Base-by-base conservation (phyloP, 2,113 vertebrate genomes). In the western clawed frog (Xenopus tropicalis) region DNA sequence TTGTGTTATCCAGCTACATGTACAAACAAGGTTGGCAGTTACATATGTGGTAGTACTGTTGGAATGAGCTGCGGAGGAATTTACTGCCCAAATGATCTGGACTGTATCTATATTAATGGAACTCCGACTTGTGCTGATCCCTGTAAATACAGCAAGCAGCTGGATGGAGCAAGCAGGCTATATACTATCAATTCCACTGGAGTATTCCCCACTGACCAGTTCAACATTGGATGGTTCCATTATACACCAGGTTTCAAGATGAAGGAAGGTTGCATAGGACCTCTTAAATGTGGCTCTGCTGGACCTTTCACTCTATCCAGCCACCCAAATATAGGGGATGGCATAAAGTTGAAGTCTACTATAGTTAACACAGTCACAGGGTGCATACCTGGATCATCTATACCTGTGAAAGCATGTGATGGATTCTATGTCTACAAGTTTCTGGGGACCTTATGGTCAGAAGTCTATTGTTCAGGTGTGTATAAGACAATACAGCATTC, bases 391-490 rank as follows among this genome's bases (percentile, higher is more conserved):
- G 72, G 72, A 67, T 17, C 64, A 67, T 58, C 12, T 29, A 67
- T 74, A 11, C 21, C 43, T 1, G 64, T 67, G 56, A 74, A 67
- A 61, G 64, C 64, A 11, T 74, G 72, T 37, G 72, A 17, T 11
- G 64, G 52, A 6, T 61, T 17, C 23, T 74, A 74, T 11, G 72
- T 74, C 22, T 74, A 74, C 64, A 74, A 74, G 42, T 74, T 61
- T 51, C 0, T 19, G 9, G 72, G 64, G 8, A 20, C 63, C 22
- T 4, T 59, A 29, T 21, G 14, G n/a, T 58, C 14, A 51, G 72
- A 74, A 8, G 72, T 74, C 14, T 74, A 74, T 66, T 74, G 72
- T 44, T 61, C 72, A 74, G 72, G 72, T 74, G n/a, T 61, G 72
- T 20, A 19, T n/a, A 4, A 37, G 29, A 37, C 29, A 37, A 8